Base-by-base conservation (phyloP, 2,888 invertebrate genomes). In the Pyralis farinalis region DNA sequence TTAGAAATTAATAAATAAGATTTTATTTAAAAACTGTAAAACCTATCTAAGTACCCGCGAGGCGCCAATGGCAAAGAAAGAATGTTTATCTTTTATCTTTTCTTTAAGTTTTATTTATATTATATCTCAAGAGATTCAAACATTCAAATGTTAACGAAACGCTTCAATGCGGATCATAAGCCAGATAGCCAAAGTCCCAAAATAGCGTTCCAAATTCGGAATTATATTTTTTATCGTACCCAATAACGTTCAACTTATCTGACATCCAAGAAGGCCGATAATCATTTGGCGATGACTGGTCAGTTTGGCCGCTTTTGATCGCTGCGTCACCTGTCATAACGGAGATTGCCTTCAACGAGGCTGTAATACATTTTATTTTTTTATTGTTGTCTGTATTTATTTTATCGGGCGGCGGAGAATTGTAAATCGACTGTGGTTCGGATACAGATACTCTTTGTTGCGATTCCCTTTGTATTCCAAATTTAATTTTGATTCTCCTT, bases 261-360 rank as follows among this genome's bases (percentile, higher is more conserved):
- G 67, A 64, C 72, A 60, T 58, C 61, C 51, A 69, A 71, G 65
- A 63, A 64, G 60, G 57, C 59, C 65, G 63, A 58, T 77, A 79
- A 79, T 78, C 71, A 78, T 78, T 80, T 72, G 63, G 58, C 67
- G 71, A 77, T 86, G 85, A 86, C 83, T 81, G 56, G 73, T 65
- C 66, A 63, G 61, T 82, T 51, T 53, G 46, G 36, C 53, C 45
- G 59, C 66, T 77, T 25, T 77, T 77, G 73, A 75, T 71, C 71
- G 64, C 56, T 55, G 47, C 76, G 68, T 82, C 82, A 79, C 83
- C 81, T 84, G 81, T 84, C 83, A 84, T 70, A 78, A 64, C 61
- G 63, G 57, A 60, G 62, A 71, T 72, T 67, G 72, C 69, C 73
- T 63, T 77, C 71, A 75, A 75, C 71, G 49, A 60, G 57, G 43